Base-by-base conservation (phyloP, 2,888 invertebrate genomes). In the Panopea generosa region DNA sequence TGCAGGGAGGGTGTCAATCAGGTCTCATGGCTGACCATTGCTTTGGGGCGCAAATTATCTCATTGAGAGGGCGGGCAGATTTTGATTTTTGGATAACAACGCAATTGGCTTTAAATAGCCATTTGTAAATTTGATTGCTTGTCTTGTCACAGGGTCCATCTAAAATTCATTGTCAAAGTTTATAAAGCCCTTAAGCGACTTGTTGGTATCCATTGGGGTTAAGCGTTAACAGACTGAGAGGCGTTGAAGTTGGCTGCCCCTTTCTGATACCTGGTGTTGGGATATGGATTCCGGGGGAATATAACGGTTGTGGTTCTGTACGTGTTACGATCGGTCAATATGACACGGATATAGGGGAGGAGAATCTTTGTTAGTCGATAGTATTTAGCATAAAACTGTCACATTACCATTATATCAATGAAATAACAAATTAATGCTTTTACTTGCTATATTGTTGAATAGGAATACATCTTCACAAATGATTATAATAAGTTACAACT, bases 51-150 rank as follows among this genome's bases (percentile, higher is more conserved):
- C n/a, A n/a, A 50, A 62, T 62, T 62, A 62, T 62, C 62, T 62
- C 24, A 62, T 62, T 62, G 38, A 18, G 43, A 38, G 24, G 62
- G 62, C 52, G 52, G 38, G 24, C 0, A 24, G 40, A 7, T 20
- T 18, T 16, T n/a, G 22, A 62, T 33, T 20, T 7, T 9, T 49
- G 14, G 50, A 50, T 62, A 52, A 52, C 33, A 50, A 33, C 52
- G 26, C 62, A 62, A 62, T 62, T 62, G 50, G 62, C 29, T 52
- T 52, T 29, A 50, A 62, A 52, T 52, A 24, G 50, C 50, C 38
- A 50, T 22, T 52, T 62, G 52, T 40, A 52, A 40, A n/a, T 20
- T 4, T 29, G 52, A 62, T 29, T 33, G 38, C 49, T 52, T 27
- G 40, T 20, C 43, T 24, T 62, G 62, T 52, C 62, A 38, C 38